Percentiles rank a stretch among this genome's conserved stretches.
Conservation (phyloP, 1,140 invertebrate genomes). For the Chironomus striatipennis region DNA sequence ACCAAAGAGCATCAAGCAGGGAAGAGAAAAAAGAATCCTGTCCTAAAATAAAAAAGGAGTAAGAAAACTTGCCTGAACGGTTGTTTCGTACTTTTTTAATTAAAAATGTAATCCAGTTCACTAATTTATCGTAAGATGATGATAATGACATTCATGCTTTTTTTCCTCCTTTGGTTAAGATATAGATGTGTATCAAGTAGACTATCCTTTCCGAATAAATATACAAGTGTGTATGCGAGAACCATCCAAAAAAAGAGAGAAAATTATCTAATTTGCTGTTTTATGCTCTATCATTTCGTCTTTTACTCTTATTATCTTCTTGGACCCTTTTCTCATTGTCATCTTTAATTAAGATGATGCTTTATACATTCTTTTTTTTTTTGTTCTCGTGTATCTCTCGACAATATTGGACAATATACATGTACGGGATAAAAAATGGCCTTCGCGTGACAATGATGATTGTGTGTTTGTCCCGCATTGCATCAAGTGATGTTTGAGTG, state of each 20-base stretch:
- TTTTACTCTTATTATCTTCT: neutral
- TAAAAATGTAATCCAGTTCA: conserved; percentile 20
- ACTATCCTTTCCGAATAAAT: neutral
- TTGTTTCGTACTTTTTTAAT: conserved; percentile 18
- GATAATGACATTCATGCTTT: neutral
- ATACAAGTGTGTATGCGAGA: neutral
- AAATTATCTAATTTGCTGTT: neutral
- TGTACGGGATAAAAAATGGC: neutral
- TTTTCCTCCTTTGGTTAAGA: neutral
- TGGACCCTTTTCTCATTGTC: conserved; percentile 5
- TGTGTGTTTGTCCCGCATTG: too few species aligned
- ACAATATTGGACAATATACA: neutral
- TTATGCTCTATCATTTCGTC: neutral
- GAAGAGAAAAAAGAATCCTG: too few species aligned
- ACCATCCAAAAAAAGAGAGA: neutral
- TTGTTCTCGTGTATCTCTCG: too few species aligned
- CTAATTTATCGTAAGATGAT: conserved; percentile 21
- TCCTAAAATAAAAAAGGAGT: neutral
- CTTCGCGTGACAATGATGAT: neutral
- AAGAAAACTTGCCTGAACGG: neutral
- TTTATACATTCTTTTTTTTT: too few species aligned
- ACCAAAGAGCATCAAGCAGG: neutral
- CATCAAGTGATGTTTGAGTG: too few species aligned
- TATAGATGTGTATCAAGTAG: neutral
- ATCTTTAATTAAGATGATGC: conserved; percentile 19